Percentiles rank a stretch among this genome's conserved stretches.
phyloP scores from a whole-genome alignment of 1,140 invertebrate genomes.

The Sogatella furcifera region DNA sequence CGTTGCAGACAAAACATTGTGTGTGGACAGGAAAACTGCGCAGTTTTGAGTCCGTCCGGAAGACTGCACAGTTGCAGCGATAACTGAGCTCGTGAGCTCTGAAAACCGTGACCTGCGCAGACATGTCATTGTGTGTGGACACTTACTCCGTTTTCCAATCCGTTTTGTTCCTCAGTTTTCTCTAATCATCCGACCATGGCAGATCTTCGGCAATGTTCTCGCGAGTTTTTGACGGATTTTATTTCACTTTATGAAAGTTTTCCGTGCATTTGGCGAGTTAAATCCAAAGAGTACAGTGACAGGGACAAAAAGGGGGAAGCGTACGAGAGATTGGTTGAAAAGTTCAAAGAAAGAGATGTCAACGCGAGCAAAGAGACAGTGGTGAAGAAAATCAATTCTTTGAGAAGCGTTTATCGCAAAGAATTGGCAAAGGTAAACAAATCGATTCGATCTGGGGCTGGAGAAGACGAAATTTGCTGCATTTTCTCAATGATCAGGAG shows the following conservation, averaged over 20 bases:
- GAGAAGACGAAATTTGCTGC: background rate
- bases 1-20: conserved; percentile 1
- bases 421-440: conserved; percentile 10
- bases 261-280: conserved; percentile 9
- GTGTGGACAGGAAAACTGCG: conserved; percentile 11
- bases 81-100: conserved; percentile 9
- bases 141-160: conserved; percentile 8
- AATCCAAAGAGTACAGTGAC: conserved; percentile 8
- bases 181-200: conserved; percentile 4
- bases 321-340: conserved; percentile 8
- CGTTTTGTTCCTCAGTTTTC: background rate
- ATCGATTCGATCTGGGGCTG: background rate
- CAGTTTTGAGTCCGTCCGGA: conserved; percentile 5
- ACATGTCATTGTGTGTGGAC: conserved; percentile 8
- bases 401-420: conserved; percentile 8
- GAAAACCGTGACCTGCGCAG: conserved; percentile 4
- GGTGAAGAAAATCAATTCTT: conserved; percentile 8
- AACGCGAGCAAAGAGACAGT: conserved; percentile 5
- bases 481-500: too few species aligned
- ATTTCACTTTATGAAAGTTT: conserved; percentile 8
- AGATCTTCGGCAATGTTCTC: conserved; percentile 7
- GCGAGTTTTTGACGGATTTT: conserved; percentile 1
- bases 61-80: conserved; percentile 8
- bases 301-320: conserved; percentile 10
- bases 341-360: background rate